These are phyloP conservation scores for Pachydiplax longipennis DNA, from an alignment of 2,888 invertebrate species.

Conservation along the genomic window DNA sequence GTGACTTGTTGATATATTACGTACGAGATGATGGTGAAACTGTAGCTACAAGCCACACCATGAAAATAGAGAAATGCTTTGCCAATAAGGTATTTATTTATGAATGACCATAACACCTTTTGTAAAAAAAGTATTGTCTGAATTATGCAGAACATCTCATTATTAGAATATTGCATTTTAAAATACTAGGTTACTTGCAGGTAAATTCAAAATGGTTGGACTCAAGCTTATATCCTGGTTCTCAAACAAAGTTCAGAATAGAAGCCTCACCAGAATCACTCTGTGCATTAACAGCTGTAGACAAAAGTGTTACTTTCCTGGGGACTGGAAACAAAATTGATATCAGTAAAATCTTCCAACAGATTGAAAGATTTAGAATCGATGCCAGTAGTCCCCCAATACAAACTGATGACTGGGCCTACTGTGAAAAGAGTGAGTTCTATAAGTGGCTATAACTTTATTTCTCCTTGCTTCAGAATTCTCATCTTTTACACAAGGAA, in stretches of 20 bases:
- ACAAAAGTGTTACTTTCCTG: constrained; percentile 65
- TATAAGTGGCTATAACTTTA: no score
- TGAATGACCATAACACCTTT: background rate
- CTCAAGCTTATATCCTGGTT: constrained; percentile 63
- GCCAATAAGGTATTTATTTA: constrained; percentile 65
- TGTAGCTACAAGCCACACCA: constrained; percentile 65
- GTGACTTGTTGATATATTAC: constrained; percentile 66
- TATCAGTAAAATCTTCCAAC: constrained; percentile 55
- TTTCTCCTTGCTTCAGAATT: no score
- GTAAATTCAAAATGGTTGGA: constrained; percentile 62
- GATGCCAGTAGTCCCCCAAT: constrained; percentile 54
- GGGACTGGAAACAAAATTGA: constrained; percentile 52
- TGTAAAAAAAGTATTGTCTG: background rate
- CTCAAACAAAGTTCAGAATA: constrained; percentile 61
- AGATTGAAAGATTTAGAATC: constrained; percentile 56
- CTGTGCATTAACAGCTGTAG: constrained; percentile 67
- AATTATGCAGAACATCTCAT: background rate
- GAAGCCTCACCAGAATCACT: constrained; percentile 64
- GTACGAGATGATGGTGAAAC: constrained; percentile 64
- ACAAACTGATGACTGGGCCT: constrained; percentile 56
- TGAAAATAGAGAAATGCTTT: constrained; percentile 67
- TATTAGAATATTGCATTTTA: background rate
- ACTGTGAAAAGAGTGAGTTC: constrained; percentile 54
- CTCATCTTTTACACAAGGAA: no score
- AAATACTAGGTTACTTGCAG: constrained; percentile 53